A percentile compares a stretch with the other conserved stretches of the same genome.
These are phyloP conservation scores for Epirrhoe tristata DNA, from an alignment of 2,888 invertebrate species.

Conservation along the genomic window DNA sequence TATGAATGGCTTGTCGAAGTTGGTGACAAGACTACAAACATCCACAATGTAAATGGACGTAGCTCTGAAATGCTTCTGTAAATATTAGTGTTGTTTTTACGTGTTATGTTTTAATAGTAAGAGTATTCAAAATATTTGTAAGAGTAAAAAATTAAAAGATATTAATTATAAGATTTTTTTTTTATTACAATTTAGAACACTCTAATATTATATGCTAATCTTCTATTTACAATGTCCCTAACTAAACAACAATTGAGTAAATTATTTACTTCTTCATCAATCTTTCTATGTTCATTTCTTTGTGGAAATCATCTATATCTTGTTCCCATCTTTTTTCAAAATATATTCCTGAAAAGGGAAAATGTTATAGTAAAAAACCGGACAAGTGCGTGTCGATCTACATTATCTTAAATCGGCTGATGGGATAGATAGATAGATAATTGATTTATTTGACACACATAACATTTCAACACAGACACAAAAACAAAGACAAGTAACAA, in stretches of 20 bases:
- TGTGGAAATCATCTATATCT: slow-evolving; percentile 90
- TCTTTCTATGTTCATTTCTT: slow-evolving; percentile 91
- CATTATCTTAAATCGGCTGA: too few species aligned
- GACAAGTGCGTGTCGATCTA: too few species aligned
- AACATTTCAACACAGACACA: too few species aligned
- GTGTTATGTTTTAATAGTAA: slow-evolving; percentile 15
- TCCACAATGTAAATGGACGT: slow-evolving; percentile 74
- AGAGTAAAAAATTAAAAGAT: slow-evolving; percentile 5
- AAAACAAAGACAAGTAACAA: too few species aligned
- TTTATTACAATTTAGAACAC: neutral
- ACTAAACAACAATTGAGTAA: neutral
- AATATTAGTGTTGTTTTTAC: slow-evolving; percentile 44
- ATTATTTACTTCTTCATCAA: slow-evolving; percentile 63
- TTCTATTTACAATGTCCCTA: neutral
- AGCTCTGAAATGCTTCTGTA: slow-evolving; percentile 79
- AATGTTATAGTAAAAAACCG: too few species aligned
- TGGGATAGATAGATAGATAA: too few species aligned
- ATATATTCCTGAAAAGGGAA: slow-evolving; percentile 85
- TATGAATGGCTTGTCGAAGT: slow-evolving; percentile 94
- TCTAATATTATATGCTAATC: neutral
- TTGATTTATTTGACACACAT: too few species aligned
- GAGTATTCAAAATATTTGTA: slow-evolving; percentile 25
- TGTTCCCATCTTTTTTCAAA: slow-evolving; percentile 98
- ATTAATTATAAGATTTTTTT: slow-evolving; percentile 3
- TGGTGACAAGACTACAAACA: slow-evolving; percentile 61